A percentile compares a stretch with the other conserved stretches of the same genome.
These are phyloP conservation scores for Peromyscus aztecus DNA, from an alignment of 2,797 vertebrate species.

Conservation along the genomic window DNA sequence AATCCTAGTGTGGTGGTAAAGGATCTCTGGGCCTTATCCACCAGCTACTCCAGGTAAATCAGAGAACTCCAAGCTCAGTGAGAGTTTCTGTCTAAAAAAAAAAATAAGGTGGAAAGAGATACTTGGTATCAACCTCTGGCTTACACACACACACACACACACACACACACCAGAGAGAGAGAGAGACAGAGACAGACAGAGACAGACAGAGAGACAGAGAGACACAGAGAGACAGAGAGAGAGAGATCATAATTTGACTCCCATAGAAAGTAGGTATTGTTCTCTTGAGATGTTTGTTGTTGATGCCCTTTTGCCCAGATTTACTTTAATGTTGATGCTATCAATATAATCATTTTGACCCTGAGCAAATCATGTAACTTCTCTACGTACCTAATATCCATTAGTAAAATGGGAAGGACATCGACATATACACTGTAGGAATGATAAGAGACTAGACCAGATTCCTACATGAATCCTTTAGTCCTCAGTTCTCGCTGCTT, in stretches of 20 bases:
- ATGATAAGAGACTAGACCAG: background rate
- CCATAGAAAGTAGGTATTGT: background rate
- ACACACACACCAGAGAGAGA: background rate
- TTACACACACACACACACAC: background rate
- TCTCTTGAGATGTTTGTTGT: slow-evolving; percentile 21
- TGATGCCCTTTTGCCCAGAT: background rate
- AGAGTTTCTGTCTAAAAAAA: background rate
- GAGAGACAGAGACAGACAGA: background rate
- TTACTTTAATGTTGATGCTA: background rate
- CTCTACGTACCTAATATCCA: background rate
- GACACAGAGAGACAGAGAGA: too few species aligned
- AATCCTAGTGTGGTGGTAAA: background rate
- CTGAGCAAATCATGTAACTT: slow-evolving; percentile 4
- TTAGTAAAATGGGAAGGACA: background rate
- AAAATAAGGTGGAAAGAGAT: background rate
- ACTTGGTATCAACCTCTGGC: background rate
- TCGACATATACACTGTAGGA: background rate
- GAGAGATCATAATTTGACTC: background rate
- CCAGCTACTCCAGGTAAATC: background rate
- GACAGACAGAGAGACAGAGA: background rate
- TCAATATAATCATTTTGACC: background rate
- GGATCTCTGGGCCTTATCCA: background rate
- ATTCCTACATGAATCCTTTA: background rate
- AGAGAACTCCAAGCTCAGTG: background rate
- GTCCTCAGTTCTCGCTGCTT: background rate